Base-by-base conservation (phyloP, 2,113 vertebrate genomes). In the Eira barbara region DNA sequence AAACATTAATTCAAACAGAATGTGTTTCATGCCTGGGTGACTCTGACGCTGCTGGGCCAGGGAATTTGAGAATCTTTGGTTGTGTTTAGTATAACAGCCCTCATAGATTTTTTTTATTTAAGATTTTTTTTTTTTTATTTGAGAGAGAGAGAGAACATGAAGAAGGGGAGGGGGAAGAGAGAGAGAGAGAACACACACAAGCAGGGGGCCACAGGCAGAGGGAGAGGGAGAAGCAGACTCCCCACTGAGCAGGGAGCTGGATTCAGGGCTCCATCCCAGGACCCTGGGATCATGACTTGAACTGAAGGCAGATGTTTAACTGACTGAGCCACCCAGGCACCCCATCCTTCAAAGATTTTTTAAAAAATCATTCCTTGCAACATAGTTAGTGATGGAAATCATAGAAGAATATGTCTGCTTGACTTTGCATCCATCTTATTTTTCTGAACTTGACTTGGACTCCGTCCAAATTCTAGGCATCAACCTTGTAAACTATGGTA, bases 381-480 rank as follows among this genome's bases (percentile, higher is more conserved):
- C n/a, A 25, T 74, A 63, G 63, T 73, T 52, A 84, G 23, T 92
- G 83, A 92, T 49, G 14, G 65, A 85, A 91, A 81, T 47, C 49
- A 47, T 4, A 89, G 34, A 63, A 42, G 61, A 81, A 31, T 34
- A 0, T 27, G 18, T 83, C 93, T 90, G n/a, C 20, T 15, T 93
- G 59, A 61, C 36, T 87, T 52, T 95, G 36, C 47, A n/a, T 79
- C 34, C 36, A 65, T 18, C 18, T 36, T 90, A 1, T 93, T 89
- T 91, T 95, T 89, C 63, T 96, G 39, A 96, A 79, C 17, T 73
- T 97, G 90, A 85, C 25, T 92, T 52, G 61, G 10, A 42, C 39
- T 59, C 65, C 47, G 39, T 20, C 61, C 31, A 52, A 78, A 90
- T 83, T 91, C 42, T 55, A 84, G 6, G 29, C 14, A 79, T 27